Evolutionary conservation across 2,113 vertebrate species (phyloP).

Genomic region (Cynopterus brachyotis): DNA sequence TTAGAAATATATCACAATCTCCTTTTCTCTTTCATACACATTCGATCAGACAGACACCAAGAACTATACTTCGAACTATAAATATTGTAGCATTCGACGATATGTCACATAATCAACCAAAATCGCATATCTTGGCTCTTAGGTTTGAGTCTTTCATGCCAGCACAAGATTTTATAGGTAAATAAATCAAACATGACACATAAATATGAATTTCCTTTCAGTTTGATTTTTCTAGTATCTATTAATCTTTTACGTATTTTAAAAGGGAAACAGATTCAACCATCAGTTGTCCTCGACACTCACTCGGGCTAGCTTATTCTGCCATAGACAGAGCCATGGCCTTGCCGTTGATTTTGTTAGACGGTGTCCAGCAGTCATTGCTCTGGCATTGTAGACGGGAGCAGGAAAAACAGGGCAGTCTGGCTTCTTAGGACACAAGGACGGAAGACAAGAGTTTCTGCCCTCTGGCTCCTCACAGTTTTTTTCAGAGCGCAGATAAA

Average conservation of each 20-base stretch:
- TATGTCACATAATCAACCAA: slow-evolving; percentile 75
- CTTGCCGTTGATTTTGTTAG: not conserved
- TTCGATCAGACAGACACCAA: slow-evolving; percentile 78
- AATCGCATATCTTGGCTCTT: slow-evolving; percentile 46
- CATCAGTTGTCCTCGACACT: not conserved
- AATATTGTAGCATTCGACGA: slow-evolving; percentile 74
- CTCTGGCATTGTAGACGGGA: not conserved
- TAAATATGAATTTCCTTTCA: slow-evolving; percentile 34
- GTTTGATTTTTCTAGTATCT: slow-evolving; percentile 38
- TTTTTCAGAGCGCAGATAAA: not conserved
- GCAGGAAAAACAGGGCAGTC: not conserved
- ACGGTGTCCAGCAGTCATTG: not conserved
- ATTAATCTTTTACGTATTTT: not conserved
- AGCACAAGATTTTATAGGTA: slow-evolving; percentile 44
- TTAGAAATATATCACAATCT: slow-evolving; percentile 54
- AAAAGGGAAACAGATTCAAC: not conserved
- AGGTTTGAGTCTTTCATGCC: slow-evolving; percentile 61
- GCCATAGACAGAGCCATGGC: not conserved
- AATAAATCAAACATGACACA: slow-evolving; percentile 49
- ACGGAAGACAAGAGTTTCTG: not conserved
- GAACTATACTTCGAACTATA: slow-evolving; percentile 80
- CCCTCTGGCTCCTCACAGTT: not conserved
- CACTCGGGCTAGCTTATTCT: not conserved
- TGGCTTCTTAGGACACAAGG: not conserved
- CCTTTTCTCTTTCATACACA: slow-evolving; percentile 74